Base-by-base conservation (phyloP, 1,140 invertebrate genomes). In the Chrysopa pallens region DNA sequence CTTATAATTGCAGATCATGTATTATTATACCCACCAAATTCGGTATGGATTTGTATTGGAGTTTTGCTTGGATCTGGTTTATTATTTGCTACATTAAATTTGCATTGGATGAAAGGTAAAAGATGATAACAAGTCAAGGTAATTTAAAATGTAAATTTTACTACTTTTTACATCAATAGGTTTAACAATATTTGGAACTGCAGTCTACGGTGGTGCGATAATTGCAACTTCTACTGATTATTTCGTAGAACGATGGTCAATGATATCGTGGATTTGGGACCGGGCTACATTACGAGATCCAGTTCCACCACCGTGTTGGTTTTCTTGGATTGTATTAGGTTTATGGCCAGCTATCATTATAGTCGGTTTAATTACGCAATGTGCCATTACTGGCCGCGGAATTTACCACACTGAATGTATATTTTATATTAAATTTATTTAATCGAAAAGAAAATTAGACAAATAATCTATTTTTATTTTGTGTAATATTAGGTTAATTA, bases 111-210 rank as follows among this genome's bases (percentile, higher is more conserved):
- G 54, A 80, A 76, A 70, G 69, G 71, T 73, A 53, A 59, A 54
- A 44, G 17, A 12, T 11, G 14, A 39, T 38, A 29, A 7, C 23
- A 44, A 15, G 6, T 5, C 17, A 3, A 23, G 17, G 2, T 23
- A 5, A 23, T 3, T 2, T 23, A 23, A 3, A 5, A 23, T 5
- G 31, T 11, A 11, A 33, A 33, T 33, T 43, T 2, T 1, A 1
- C 6, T n/a, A 39, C 12, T 48, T 58, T 50, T 43, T 42, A 72
- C 60, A 36, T 68, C 17, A 23, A 23, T 23, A 80, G 70, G 69
- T 44, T 55, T 80, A 31, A 84, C 80, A 27, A 78, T 84, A 50
- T 58, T 84, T 36, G 79, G 80, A n/a, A 83, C 80, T 7, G 74
- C 73, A 50, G 65, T 84, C 9, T 81, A 83, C 47, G 84, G 84